Conservation (phyloP, 2,113 vertebrate genomes). For the Procapra przewalskii region DNA sequence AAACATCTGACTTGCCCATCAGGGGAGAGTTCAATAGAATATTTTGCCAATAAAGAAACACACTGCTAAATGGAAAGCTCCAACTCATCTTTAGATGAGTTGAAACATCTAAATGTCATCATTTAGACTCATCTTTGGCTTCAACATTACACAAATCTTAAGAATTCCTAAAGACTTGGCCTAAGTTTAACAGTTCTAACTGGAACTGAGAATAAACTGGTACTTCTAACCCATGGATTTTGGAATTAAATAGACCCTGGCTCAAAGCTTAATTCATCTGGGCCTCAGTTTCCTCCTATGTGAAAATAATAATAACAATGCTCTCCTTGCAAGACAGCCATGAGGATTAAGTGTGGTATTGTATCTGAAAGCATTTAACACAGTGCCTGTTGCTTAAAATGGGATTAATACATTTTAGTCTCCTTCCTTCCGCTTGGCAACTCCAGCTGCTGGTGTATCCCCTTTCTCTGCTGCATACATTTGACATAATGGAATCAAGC, state of each 20-base stretch:
- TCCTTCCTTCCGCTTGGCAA: slow-evolving; percentile 71
- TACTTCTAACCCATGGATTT: not conserved
- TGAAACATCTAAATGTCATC: no score
- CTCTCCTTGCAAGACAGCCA: not conserved
- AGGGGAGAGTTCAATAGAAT: not conserved
- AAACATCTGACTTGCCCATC: not conserved
- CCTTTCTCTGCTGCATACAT: slow-evolving; percentile 65
- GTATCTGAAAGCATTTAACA: slow-evolving; percentile 63
- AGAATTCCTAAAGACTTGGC: not conserved
- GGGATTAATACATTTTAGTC: slow-evolving; percentile 69
- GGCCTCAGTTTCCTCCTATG: not conserved
- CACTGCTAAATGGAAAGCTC: no score
- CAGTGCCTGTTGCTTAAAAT: slow-evolving; percentile 60
- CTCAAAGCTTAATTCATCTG: not conserved
- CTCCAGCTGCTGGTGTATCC: slow-evolving; percentile 68
- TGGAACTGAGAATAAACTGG: not conserved
- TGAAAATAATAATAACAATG: slow-evolving; percentile 14
- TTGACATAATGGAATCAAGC: slow-evolving; percentile 63
- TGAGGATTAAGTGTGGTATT: slow-evolving; percentile 50
- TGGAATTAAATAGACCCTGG: not conserved
- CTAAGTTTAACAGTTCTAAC: not conserved
- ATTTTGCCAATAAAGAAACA: not conserved
- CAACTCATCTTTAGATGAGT: no score
- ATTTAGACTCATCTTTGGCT: not conserved
- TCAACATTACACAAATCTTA: not conserved